Percentiles rank a stretch among this genome's conserved stretches.
These are phyloP conservation scores for Diaperis boleti DNA, from an alignment of 2,888 invertebrate species.

Conservation along the genomic window DNA sequence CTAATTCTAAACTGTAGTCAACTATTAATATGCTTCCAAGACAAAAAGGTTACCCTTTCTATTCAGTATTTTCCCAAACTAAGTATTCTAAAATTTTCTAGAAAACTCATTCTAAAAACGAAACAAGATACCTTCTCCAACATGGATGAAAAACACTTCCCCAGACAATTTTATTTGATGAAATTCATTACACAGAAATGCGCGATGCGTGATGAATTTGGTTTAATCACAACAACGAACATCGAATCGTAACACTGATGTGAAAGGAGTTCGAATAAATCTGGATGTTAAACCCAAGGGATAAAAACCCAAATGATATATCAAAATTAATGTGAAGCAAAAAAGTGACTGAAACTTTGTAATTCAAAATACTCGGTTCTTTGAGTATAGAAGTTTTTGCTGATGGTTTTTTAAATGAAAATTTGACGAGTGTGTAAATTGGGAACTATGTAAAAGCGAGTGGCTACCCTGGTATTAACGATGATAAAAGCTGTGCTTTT, in stretches of 20 bases:
- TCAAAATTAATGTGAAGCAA: constrained; percentile 14
- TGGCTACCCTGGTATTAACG: too few species aligned
- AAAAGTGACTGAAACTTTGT: constrained; percentile 21
- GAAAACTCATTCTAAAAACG: too few species aligned
- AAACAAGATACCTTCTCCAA: too few species aligned
- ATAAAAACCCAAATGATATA: constrained; percentile 17
- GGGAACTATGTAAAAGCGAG: neutral
- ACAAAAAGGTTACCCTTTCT: neutral
- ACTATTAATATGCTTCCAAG: neutral
- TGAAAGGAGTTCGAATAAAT: neutral
- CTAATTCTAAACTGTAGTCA: neutral
- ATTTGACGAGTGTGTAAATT: constrained; percentile 1
- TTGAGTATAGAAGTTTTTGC: constrained; percentile 11
- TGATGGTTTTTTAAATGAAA: constrained; percentile 19
- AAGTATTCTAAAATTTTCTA: too few species aligned
- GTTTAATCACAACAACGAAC: neutral
- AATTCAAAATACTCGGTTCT: constrained; percentile 16
- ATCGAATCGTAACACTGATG: neutral
- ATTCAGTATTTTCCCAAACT: too few species aligned
- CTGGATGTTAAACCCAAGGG: neutral
- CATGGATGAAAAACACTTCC: too few species aligned
- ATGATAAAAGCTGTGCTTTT: neutral
- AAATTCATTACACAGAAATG: neutral
- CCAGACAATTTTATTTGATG: too few species aligned
- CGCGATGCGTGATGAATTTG: neutral